Base-by-base conservation (phyloP, 2,113 vertebrate species). In the Phainopepla nitens region DNA sequence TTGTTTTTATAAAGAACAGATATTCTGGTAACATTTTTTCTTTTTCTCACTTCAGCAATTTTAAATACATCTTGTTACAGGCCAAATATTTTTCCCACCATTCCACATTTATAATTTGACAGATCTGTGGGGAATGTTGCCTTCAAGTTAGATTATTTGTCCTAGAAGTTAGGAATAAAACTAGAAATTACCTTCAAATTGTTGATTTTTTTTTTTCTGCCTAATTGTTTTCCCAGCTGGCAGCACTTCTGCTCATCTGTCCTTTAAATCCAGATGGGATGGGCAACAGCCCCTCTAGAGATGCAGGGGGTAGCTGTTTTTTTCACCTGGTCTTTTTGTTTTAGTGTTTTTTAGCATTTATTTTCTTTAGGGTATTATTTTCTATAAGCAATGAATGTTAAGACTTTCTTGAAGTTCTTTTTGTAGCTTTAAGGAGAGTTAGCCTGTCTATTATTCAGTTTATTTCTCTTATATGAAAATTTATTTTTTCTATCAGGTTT, bases 271-370 rank as follows among this genome's bases (percentile, higher is more conserved):
- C 22, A 23, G 22, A 27, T 45, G 15, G 23, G 27, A 12, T 2
- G 8, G 8, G 9, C 5, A 60, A 3, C 1, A 42, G 0, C 1
- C 4, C 12, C 0, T 9, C 2, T 58, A 1, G 6, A 15, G 7
- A 2, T 4, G 0, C 0, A 7, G 20, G 12, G 6, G 22, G 9
- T 3, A 15, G 41, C 0, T 66, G 10, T 0, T 1, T n/a, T 36
- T 5, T 62, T 13, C 39, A 7, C 1, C 2, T 56, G 11, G 2
- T 6, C 0, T 28, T 44, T 16, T 57, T 23, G 0, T 1, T 57
- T 50, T 36, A 25, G 4, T 73, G 24, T 3, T 13, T 53, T 61
- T 11, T 41, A 33, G 1, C 4, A 51, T 22, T 33, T 14, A 0
- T n/a, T 58, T 4, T 6, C 0, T 50, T 72, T 8, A 24, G 3